Evolutionary conservation across 2,113 vertebrate species (phyloP), one percentile per base, ranked within the genome.

Genomic region (Pithys albifrons): DNA sequence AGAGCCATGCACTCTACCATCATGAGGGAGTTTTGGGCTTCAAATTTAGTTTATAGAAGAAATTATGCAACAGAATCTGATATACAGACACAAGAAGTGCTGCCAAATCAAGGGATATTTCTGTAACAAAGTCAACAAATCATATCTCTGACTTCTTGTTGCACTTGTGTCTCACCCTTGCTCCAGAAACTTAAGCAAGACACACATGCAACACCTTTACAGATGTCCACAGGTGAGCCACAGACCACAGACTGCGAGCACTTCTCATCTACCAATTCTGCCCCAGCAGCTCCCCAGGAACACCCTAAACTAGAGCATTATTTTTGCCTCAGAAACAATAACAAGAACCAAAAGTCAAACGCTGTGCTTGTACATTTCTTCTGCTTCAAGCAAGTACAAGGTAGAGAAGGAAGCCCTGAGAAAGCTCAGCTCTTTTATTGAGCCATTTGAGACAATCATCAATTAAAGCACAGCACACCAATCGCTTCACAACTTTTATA

Each of bases 31-130:
- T 1, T 39, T 43, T 7, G 10, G 3, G 22, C 10, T 67, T 79
- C 14, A 75, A 37, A 31, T 43, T 18, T 19, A 18, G 18, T 48
- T 91, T 79, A 54, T 19, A 76, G 37, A 65, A 51, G 29, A 41
- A 73, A 74, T 61, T 3, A 20, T 1, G 78, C 0, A 0, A 77
- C 88, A 77, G 35, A 22, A 52, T 23, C n/a, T 19, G 24, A 76
- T 12, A 62, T 1, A 72, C 16, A 58, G 31, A 81, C 88, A 67
- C 22, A 79, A 69, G 71, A 84, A 39, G 37, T 51, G 33, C 65
- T 72, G 28, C 28, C 61, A 80, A 71, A 78, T 75, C 10, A 57
- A 2, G 5, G 9, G 28, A 20, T 33, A 70, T 13, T 75, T 81
- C 48, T 55, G 8, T 23, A 79, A 62, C 2, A 1, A 80, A 91